Percentiles rank a stretch among this genome's conserved stretches.
Conservation (phyloP, 2,113 vertebrate species). For the Empidonax alnorum region DNA sequence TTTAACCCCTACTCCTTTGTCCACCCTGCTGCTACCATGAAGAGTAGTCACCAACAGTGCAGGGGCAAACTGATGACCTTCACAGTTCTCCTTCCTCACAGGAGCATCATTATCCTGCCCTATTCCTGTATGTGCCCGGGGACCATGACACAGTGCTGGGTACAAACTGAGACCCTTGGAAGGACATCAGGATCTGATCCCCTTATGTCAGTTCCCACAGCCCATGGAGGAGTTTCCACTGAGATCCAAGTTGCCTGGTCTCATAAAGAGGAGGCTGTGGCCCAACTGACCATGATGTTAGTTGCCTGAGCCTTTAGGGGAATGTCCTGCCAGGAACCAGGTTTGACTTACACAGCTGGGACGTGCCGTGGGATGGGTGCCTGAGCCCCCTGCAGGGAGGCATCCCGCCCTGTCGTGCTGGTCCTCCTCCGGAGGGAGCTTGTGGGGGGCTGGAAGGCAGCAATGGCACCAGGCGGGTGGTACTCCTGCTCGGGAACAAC, state of each 20-base stretch:
- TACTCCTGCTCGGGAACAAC: constrained; percentile 78
- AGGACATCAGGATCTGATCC: background rate
- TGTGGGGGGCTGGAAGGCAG: constrained; percentile 23
- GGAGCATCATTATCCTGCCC: background rate
- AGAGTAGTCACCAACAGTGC: background rate
- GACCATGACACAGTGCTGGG: background rate
- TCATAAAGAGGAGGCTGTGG: background rate
- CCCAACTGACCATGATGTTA: rapidly evolving
- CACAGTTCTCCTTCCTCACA: background rate
- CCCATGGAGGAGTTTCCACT: background rate
- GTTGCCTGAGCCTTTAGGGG: background rate
- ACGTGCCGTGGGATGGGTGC: background rate
- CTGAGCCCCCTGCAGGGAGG: background rate
- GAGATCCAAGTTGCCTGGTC: background rate
- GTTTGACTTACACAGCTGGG: constrained; percentile 56
- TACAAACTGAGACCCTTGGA: background rate
- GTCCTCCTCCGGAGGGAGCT: constrained; percentile 47
- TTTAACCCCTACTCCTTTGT: background rate
- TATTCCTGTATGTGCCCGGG: background rate
- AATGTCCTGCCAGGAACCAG: background rate
- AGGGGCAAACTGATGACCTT: background rate
- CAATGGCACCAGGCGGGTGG: constrained; percentile 50
- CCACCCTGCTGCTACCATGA: background rate
- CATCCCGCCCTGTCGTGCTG: background rate
- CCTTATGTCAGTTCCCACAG: background rate